These are phyloP conservation scores for Heteromormyrus szaboi DNA, from an alignment of 2,797 vertebrate genomes.

Conservation along the genomic window DNA sequence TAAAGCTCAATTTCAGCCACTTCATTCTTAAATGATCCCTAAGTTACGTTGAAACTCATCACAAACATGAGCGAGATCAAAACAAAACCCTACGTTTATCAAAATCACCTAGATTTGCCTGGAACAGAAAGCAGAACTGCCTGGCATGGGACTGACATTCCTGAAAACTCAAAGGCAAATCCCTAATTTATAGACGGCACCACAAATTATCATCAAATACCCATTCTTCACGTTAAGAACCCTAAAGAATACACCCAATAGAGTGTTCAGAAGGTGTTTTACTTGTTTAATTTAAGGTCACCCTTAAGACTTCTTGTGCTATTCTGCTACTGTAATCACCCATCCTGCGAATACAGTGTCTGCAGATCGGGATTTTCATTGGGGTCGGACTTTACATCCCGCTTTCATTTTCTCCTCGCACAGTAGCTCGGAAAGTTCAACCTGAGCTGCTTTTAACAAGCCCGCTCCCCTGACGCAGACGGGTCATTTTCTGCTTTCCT, in stretches of 20 bases:
- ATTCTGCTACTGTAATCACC: neutral
- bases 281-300: neutral
- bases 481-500: neutral
- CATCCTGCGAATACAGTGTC: neutral
- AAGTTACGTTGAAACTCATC: neutral
- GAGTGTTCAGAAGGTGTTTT: neutral
- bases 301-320: neutral
- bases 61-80: neutral
- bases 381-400: neutral
- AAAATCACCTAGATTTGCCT: neutral
- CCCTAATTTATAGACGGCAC: neutral
- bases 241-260: neutral
- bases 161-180: neutral
- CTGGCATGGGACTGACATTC: neutral
- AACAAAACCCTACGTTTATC: neutral
- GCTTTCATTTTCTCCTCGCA: neutral
- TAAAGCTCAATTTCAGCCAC: neutral
- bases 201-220: neutral
- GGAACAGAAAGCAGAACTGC: neutral
- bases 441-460: slow-evolving; percentile 5
- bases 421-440: slow-evolving; percentile 11
- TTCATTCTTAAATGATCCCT: neutral
- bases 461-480: neutral
- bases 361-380: neutral
- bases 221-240: neutral